Conservation (phyloP, 2,888 invertebrate genomes). For the Caenorhabditis virilis region DNA sequence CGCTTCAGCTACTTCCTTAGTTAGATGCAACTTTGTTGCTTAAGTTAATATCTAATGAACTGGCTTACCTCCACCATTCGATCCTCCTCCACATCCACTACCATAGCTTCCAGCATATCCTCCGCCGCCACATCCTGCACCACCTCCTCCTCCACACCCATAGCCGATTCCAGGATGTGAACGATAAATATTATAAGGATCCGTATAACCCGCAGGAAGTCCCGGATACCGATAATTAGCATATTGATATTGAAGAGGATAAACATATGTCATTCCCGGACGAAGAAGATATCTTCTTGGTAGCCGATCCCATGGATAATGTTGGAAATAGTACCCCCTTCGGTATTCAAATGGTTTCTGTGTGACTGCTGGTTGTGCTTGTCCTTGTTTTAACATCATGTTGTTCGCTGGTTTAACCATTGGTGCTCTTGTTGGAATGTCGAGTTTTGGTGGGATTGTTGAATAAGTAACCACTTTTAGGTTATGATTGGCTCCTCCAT, state of each 20-base stretch:
- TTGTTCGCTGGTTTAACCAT: too few relatives aligned
- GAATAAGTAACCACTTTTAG: slow-evolving; percentile 43
- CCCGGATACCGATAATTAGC: slow-evolving; percentile 31
- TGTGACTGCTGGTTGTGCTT: slow-evolving; percentile 2
- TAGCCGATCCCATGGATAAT: slow-evolving; percentile 49
- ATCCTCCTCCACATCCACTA: slow-evolving; percentile 13
- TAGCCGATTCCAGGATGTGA: slow-evolving; percentile 44
- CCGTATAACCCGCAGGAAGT: slow-evolving; percentile 24
- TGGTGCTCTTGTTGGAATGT: slow-evolving; percentile 34
- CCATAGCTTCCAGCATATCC: slow-evolving; percentile 16
- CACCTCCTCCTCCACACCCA: slow-evolving; percentile 26
- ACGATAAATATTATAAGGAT: slow-evolving; percentile 46
- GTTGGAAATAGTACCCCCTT: slow-evolving; percentile 46
- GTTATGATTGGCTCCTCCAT: slow-evolving; percentile 30
- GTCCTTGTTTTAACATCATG: too few relatives aligned
- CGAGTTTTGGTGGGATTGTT: slow-evolving; percentile 35
- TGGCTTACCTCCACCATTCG: slow-evolving; percentile 10
- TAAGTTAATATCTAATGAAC: too few relatives aligned
- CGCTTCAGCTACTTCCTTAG: too few relatives aligned
- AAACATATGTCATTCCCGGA: slow-evolving; percentile 45
- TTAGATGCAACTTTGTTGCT: too few relatives aligned
- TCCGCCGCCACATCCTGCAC: slow-evolving; percentile 20
- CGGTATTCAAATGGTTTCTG: slow-evolving; percentile 17
- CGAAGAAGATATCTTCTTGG: slow-evolving; percentile 45
- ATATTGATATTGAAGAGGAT: slow-evolving; percentile 34